Evolutionary conservation across 1,140 invertebrate species (phyloP), one percentile per base, ranked within the genome.

Genomic region (Eulimnadia texana): DNA sequence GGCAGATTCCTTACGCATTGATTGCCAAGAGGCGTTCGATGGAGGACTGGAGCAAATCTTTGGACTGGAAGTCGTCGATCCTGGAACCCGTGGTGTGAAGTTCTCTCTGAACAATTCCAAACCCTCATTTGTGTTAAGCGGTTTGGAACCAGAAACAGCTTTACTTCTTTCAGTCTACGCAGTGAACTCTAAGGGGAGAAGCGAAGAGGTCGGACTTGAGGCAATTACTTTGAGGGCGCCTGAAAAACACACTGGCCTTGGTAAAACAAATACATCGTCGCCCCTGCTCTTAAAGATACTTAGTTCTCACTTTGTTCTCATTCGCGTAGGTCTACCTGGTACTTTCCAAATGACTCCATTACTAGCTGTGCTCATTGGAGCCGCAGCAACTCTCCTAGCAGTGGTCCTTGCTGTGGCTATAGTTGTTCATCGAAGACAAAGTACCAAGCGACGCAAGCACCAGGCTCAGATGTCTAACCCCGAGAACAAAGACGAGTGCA

Each of bases 131-230:
- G 52, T 53, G 6, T 67, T 72, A 28, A 67, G 67, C 29, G 71
- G 69, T 22, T 61, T 74, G 22, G 66, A 69, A 49, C 65, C 71
- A 13, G 71, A 68, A 11, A 67, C 67, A 11, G 64, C 66, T 53
- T 92, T 93, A 71, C 79, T 85, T 23, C 82, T 88, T 1, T 82
- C 80, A 51, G 80, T 93, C 2, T 85, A 84, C 69, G 85, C 90
- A 0, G 87, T 82, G 70, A 93, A 94, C 70, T 79, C 81, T 23
- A 93, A 93, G 72, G 91, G 90, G 3, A 77, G 86, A 60, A 89
- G 87, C 62, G 87, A 91, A 67, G 81, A 88, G 0, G 82, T 84
- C 52, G 79, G 83, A 1, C 69, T 91, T 1, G 82, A 85, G 66
- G 84, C 85, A 0, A 80, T 81, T 42, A 93, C 90, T 11, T 72